Evolutionary conservation across 2,113 vertebrate genomes (phyloP).

Genomic region (Heterocephalus glaber): DNA sequence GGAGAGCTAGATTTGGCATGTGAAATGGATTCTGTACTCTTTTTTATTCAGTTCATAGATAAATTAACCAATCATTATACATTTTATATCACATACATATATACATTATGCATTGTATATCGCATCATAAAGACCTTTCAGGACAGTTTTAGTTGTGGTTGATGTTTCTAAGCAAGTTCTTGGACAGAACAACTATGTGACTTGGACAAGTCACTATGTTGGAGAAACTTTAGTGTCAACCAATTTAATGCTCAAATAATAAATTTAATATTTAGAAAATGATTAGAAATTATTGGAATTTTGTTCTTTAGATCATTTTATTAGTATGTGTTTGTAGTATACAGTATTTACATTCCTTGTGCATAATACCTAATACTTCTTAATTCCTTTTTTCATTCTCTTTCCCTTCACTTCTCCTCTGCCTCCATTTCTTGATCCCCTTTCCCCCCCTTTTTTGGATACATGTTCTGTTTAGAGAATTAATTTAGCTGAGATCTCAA

Average conservation of each 20-base stretch:
- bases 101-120: background rate
- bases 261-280: slow-evolving; percentile 33
- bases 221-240: slow-evolving; percentile 19
- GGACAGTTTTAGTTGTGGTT: slow-evolving; percentile 17
- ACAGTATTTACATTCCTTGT: background rate
- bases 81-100: background rate
- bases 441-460: background rate
- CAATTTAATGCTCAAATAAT: slow-evolving; percentile 8
- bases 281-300: background rate
- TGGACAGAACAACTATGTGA: background rate
- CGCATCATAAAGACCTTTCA: background rate
- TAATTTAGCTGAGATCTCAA: slow-evolving; percentile 30
- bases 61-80: slow-evolving; percentile 12
- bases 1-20: slow-evolving; percentile 8
- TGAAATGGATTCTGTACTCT: background rate
- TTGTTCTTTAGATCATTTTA: background rate
- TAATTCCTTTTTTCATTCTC: background rate
- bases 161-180: slow-evolving; percentile 58
- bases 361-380: background rate
- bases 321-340: background rate
- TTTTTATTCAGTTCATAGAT: background rate
- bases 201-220: background rate
- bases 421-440: background rate
- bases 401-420: background rate
- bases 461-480: background rate